Base-by-base conservation (phyloP, 2,797 vertebrate species). In the Dendrocincla fuliginosa region DNA sequence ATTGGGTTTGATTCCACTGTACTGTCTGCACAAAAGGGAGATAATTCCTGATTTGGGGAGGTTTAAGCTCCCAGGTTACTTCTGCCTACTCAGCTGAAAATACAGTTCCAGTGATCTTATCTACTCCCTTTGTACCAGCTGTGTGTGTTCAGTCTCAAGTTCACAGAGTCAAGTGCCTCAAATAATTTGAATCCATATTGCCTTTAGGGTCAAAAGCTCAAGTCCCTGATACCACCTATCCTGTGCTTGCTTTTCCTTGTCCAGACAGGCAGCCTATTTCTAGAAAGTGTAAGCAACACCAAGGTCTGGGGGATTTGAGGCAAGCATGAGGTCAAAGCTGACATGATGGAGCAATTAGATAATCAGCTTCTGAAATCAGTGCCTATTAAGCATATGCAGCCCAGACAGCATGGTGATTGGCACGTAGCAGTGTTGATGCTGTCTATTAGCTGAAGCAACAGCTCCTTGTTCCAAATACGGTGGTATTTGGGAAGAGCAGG, bases 281-380 rank as follows among this genome's bases (percentile, higher is more conserved):
- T 57, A 44, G 83, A 50, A 52, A 39, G 41, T 33, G 24, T 37
- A 53, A 84, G 47, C 69, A 57, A 4, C 77, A 47, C 25, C 17
- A 44, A 33, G 55, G 50, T 39, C 52, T 1, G 4, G 44, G 67
- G 64, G 25, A 50, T 93, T 55, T 67, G 78, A 75, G 67, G 32
- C 2, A 44, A 82, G 78, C 0, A 0, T 8, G 41, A 90, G 84
- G 81, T 89, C 74, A 93, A 79, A 93, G 59, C 46, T 0, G 1
- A 79, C 57, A 35, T 8, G 59, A 61, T 30, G 73, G 50, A 87
- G 30, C 81, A 84, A 89, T 84, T 84, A 91, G 67, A 60, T 81
- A 88, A 91, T 85, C 73, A 94, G 67, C 83, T 91, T 92, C 70
- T 84, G 80, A 71, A 93, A 94, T 87, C 80, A 89, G 91, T 49